Evolutionary conservation across 2,113 vertebrate genomes (phyloP).

Genomic region (Oceanites oceanicus): DNA sequence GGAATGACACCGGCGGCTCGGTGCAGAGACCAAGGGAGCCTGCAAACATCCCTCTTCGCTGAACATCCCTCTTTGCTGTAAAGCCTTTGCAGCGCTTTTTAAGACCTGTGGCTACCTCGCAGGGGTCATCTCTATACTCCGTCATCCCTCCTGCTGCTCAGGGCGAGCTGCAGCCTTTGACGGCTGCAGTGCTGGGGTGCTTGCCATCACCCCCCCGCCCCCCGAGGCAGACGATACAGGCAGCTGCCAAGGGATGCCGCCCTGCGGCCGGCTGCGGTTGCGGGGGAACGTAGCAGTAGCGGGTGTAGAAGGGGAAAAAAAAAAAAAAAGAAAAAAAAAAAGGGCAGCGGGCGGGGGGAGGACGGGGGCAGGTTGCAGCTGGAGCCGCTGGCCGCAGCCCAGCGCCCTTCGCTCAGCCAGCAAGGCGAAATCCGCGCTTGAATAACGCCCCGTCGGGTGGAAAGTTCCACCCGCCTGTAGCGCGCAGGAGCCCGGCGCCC

Average conservation of each 20-base stretch:
- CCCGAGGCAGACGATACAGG: not conserved
- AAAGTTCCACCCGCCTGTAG: not conserved
- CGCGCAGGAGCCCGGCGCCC: not conserved
- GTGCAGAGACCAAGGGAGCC: not conserved
- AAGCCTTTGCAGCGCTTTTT: not conserved
- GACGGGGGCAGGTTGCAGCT: constrained; percentile 2
- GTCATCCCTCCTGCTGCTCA: not conserved
- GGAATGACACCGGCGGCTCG: not conserved
- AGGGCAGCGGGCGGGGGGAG: not conserved
- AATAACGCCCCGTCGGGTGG: not conserved
- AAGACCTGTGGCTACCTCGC: not conserved
- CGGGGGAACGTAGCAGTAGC: not conserved
- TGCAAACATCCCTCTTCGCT: not conserved
- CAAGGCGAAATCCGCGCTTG: not conserved
- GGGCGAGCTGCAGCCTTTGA: not conserved
- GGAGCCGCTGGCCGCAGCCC: not conserved
- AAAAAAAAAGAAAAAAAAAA: not conserved
- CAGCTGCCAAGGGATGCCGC: constrained; percentile 3
- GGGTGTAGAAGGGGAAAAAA: not conserved
- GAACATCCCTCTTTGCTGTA: not conserved
- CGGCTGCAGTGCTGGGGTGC: not conserved
- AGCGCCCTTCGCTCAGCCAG: not conserved
- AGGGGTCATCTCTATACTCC: not conserved
- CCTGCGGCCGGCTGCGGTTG: not conserved
- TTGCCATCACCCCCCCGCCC: not conserved